A percentile compares a stretch with the other conserved stretches of the same genome.
Conservation (phyloP, 2,113 vertebrate species). For the Campylomormyrus numenius region DNA sequence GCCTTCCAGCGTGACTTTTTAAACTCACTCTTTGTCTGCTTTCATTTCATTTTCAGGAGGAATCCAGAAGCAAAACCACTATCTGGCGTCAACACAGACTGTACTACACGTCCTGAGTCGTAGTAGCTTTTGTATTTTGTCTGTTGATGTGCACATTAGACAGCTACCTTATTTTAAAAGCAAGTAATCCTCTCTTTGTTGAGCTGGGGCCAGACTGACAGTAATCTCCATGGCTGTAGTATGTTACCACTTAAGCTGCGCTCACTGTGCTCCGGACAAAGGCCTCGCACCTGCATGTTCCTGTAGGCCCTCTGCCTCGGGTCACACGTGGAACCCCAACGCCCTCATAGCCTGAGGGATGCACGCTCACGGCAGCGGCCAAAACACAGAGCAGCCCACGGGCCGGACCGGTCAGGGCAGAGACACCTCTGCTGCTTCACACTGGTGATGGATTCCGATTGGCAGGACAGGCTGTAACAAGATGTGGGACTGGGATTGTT, state of each 20-base stretch:
- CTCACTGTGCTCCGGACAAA: not conserved
- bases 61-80: constrained; percentile 10
- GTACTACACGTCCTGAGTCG: not conserved
- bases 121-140: not conserved
- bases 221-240: not conserved
- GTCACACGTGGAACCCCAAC: not conserved
- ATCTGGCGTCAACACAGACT: not conserved
- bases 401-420: not conserved
- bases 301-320: not conserved
- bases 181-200: not conserved
- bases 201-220: constrained; percentile 9
- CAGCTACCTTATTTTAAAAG: constrained; percentile 2
- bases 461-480: not conserved
- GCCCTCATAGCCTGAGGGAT: not conserved
- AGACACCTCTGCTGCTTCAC: not conserved
- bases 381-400: not conserved
- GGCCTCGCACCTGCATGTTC: not conserved
- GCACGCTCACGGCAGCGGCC: not conserved
- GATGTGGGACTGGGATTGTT: not conserved
- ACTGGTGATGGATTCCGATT: not conserved
- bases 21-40: constrained; percentile 25
- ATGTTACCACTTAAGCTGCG: not conserved
- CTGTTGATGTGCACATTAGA: not conserved
- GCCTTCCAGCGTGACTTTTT: constrained; percentile 25
- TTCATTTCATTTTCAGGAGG: constrained; percentile 13